phyloP scores from a whole-genome alignment of 2,113 vertebrate species.

The Muscicapa adusta region DNA sequence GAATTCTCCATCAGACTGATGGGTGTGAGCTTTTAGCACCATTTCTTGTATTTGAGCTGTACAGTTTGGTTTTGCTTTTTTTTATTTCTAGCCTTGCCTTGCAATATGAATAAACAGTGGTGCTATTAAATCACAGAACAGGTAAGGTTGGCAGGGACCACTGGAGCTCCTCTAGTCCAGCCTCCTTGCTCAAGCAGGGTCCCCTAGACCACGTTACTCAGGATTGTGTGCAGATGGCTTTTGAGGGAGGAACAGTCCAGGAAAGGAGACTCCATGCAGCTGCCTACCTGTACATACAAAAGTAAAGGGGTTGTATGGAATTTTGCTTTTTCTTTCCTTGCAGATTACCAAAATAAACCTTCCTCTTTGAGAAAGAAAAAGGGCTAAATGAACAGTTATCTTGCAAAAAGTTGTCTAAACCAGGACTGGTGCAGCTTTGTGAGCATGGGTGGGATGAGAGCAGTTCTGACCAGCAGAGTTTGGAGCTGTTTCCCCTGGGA shows the following conservation, averaged over 20 bases:
- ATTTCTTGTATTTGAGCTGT: neutral
- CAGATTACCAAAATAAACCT: neutral
- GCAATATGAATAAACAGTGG: neutral
- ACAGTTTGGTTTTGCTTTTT: neutral
- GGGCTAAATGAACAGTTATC: neutral
- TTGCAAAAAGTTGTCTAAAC: neutral
- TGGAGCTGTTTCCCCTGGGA: neutral
- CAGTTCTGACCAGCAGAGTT: neutral
- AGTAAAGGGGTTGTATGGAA: neutral
- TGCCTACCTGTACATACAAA: neutral
- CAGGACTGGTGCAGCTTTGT: neutral
- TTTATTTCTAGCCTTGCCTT: neutral
- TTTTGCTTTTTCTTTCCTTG: neutral
- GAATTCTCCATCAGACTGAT: neutral
- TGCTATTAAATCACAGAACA: neutral
- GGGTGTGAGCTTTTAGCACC: neutral
- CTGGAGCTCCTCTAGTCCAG: neutral
- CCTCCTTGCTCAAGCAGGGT: neutral
- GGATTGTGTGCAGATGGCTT: neutral
- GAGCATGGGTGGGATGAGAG: neutral
- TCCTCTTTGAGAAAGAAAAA: neutral
- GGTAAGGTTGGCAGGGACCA: neutral
- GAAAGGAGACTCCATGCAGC: neutral
- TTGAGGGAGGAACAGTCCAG: neutral
- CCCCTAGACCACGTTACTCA: fast-evolving